Base-by-base conservation (phyloP, 2,113 vertebrate species). In the Turdus rufiventris region DNA sequence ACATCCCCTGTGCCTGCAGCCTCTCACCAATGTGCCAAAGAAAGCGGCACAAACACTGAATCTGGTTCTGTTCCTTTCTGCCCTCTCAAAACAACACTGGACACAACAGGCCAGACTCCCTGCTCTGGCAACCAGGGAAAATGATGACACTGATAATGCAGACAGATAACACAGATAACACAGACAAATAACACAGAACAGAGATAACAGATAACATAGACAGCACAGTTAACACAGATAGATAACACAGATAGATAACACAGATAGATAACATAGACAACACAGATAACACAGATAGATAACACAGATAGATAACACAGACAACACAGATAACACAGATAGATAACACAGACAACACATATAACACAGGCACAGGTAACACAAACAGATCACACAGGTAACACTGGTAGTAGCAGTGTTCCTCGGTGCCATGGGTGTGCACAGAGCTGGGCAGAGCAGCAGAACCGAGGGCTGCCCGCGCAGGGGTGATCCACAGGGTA, bases 401-500 rank as follows among this genome's bases (percentile, higher is more conserved):
- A 13, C 51, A 65, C 26, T 0, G 2, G 14, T 28, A 53, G 28
- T 9, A 12, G 4, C 13, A 4, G 1, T 1, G 31, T 5, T 56
- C 40, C 80, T 56, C n/a, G 3, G 38, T 18, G 48, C 75, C 3
- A 2, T 0, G 43, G 29, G 12, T 2, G 47, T 9, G 66, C 29
- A 20, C 45, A 5, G 65, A 24, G 18, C 31, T 1, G 21, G 17
- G 18, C 2, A 29, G 58, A 48, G 57, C 51, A 31, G 65, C 8
- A 2, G 54, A 3, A 61, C 12, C 0, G 1, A 82, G 68, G n/a
- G 45, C 38, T 74, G 53, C 18, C n/a, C 3, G 1, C 2, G 5
- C 28, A 33, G 60, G 76, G 28, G 4, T 29, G n/a, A 21, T 11
- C 12, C 40, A 1, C 14, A 12, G 61, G 38, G 11, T 40, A 2